Percentiles rank a stretch among this genome's conserved stretches.
phyloP scores from a whole-genome alignment of 2,888 invertebrate genomes.

The Andrena minutula region DNA sequence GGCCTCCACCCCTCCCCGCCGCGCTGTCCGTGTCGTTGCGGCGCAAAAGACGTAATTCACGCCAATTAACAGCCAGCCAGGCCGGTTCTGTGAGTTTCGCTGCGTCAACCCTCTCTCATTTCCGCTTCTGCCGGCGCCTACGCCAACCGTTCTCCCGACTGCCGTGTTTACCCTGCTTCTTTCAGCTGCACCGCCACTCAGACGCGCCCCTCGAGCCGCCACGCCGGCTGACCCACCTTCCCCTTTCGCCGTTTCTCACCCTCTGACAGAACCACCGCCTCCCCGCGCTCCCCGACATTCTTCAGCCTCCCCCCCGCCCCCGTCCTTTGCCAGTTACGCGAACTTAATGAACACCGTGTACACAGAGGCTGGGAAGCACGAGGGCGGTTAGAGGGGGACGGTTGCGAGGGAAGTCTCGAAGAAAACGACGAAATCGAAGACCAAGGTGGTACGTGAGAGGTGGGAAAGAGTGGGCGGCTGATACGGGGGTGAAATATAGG shows the following conservation, averaged over 20 bases:
- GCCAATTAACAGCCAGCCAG: constrained; percentile 77
- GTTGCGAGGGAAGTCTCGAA: not conserved
- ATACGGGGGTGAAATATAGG: constrained; percentile 59
- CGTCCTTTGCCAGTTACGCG: constrained; percentile 50
- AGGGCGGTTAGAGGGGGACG: not conserved
- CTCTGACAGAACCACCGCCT: not conserved
- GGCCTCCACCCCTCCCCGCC: constrained; percentile 8
- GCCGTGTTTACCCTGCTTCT: constrained; percentile 71
- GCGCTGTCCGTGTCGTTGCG: constrained; percentile 64
- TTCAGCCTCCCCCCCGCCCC: constrained; percentile 2
- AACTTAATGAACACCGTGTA: constrained; percentile 70
- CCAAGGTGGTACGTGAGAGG: not conserved
- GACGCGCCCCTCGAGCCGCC: constrained; percentile 63
- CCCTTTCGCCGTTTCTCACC: constrained; percentile 31
- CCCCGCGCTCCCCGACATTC: not conserved
- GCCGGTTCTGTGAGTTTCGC: constrained; percentile 60
- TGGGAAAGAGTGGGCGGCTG: constrained; percentile 5
- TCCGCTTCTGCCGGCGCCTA: constrained; percentile 50
- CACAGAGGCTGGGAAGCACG: constrained; percentile 6
- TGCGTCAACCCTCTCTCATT: constrained; percentile 71
- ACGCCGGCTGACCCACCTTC: constrained; percentile 52
- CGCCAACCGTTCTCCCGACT: constrained; percentile 43
- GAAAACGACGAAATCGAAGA: constrained; percentile 22
- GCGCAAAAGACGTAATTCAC: constrained; percentile 76
- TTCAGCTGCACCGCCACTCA: constrained; percentile 72